Percentiles rank a stretch among this genome's conserved stretches.
phyloP scores from a whole-genome alignment of 2,797 vertebrate species.

The Peromyscus aztecus region DNA sequence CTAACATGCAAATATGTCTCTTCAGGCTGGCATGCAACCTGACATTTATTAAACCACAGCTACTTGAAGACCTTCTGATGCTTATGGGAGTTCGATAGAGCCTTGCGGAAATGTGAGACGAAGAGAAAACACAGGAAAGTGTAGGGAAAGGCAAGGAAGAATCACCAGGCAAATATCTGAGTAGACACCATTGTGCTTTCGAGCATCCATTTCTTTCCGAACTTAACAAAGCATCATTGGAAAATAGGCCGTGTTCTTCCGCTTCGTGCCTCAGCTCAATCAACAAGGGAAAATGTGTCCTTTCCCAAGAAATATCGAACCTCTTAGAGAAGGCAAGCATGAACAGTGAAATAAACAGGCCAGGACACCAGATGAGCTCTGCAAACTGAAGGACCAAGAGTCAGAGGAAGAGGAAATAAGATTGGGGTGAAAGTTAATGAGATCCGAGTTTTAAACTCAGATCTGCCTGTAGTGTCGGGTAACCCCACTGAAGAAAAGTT shows the following conservation, averaged over 20 bases:
- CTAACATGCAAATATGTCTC: not conserved
- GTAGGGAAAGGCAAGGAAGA: not conserved
- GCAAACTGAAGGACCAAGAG: not conserved
- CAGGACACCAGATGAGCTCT: not conserved
- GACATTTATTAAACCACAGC: not conserved
- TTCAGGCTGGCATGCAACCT: not conserved
- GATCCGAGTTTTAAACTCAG: not conserved
- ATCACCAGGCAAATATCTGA: not conserved
- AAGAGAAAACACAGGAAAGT: not conserved
- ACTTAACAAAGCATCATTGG: not conserved
- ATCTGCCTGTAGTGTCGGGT: not conserved
- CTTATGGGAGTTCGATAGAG: not conserved
- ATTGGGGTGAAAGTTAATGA: not conserved
- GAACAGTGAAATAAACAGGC: not conserved
- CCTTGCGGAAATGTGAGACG: conserved; percentile 20
- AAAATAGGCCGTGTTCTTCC: not conserved
- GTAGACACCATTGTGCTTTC: not conserved
- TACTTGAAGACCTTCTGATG: not conserved
- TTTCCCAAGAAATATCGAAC: not conserved
- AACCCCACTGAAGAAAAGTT: not conserved
- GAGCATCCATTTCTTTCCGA: not conserved
- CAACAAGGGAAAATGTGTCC: not conserved
- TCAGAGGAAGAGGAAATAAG: not conserved
- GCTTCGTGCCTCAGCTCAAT: not conserved
- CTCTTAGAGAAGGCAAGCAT: not conserved